Evolutionary conservation across 1,140 invertebrate genomes (phyloP).

Genomic region (Halictus rubicundus): DNA sequence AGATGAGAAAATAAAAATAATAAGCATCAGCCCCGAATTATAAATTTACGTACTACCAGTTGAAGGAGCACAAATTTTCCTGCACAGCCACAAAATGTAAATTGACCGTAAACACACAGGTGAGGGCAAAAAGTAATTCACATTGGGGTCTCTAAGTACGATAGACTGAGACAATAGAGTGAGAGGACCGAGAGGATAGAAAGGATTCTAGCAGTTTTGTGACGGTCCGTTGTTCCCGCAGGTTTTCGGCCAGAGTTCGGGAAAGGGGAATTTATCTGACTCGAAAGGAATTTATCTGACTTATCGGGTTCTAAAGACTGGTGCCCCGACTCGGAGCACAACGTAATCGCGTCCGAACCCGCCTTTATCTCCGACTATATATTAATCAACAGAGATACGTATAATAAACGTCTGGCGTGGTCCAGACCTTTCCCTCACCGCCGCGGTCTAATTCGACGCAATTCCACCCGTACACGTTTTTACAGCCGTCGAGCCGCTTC

Average conservation of each 20-base stretch:
- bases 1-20: no score
- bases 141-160: no score
- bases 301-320: slow-evolving; percentile 20
- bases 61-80: no score
- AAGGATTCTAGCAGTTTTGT: background rate
- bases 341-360: background rate
- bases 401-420: slow-evolving; percentile 24
- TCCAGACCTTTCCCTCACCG: background rate
- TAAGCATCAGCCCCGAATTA: no score
- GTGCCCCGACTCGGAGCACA: background rate
- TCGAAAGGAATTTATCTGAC: slow-evolving; percentile 13
- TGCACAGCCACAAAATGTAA: no score
- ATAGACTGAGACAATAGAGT: no score
- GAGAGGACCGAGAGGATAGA: no score
- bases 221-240: background rate
- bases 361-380: slow-evolving; percentile 30
- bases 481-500: background rate
- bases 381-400: slow-evolving; percentile 32
- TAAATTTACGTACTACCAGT: no score
- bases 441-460: background rate
- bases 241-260: background rate
- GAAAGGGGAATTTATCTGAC: slow-evolving; percentile 3
- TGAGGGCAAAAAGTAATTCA: no score
- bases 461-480: slow-evolving; percentile 5
- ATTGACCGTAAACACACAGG: no score